These are phyloP conservation scores for Coendou prehensilis DNA, from an alignment of 2,797 vertebrate species.

Conservation along the genomic window DNA sequence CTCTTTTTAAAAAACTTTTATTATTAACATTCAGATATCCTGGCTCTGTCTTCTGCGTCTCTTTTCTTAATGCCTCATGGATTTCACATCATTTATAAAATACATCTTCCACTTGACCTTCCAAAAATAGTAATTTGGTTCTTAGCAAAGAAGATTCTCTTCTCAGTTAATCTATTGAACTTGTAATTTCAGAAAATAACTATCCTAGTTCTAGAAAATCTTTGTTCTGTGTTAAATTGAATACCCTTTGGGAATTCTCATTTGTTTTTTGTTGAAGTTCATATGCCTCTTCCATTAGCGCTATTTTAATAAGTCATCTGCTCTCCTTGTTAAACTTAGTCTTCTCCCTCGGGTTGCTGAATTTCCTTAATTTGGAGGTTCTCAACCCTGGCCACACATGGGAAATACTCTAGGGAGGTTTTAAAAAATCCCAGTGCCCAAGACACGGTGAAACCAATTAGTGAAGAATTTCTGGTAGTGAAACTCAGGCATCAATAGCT, in stretches of 20 bases:
- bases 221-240: constrained; percentile 60
- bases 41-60: not conserved
- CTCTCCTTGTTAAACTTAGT: constrained; percentile 36
- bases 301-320: constrained; percentile 51
- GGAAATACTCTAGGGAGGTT: constrained; percentile 21
- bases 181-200: constrained; percentile 71
- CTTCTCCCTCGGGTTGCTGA: constrained; percentile 5
- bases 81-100: constrained; percentile 60
- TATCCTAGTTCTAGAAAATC: constrained; percentile 59
- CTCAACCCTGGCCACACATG: constrained; percentile 34
- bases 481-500: not conserved
- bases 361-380: constrained; percentile 64
- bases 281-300: constrained; percentile 45
- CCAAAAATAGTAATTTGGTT: constrained; percentile 58
- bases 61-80: constrained; percentile 49
- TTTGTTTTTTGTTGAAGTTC: constrained; percentile 60
- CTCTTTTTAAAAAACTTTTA: constrained; percentile 48
- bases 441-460: constrained; percentile 58
- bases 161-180: constrained; percentile 52
- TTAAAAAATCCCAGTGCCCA: constrained; percentile 11
- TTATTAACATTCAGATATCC: constrained; percentile 48
- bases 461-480: constrained; percentile 35
- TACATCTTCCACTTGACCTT: constrained; percentile 35
- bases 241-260: constrained; percentile 11
- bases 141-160: constrained; percentile 58